phyloP scores from a whole-genome alignment of 2,888 invertebrate genomes.

The Nomada flava region DNA sequence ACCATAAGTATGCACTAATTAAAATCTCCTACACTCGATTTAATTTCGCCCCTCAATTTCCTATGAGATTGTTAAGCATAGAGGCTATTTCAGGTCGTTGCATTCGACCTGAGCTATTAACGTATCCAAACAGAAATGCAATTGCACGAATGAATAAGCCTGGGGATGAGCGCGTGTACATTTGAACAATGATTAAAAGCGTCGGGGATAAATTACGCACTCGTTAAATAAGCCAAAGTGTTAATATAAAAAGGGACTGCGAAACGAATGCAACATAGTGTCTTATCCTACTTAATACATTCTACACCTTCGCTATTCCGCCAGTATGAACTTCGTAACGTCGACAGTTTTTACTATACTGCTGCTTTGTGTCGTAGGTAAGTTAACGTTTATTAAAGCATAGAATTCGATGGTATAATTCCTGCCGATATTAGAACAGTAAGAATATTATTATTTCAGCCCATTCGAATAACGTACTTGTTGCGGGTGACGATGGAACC shows the following conservation, averaged over 20 bases:
- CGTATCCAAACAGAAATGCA: too few relatives aligned
- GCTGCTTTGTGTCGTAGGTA: background rate
- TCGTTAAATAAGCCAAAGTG: background rate
- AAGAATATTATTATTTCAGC: background rate
- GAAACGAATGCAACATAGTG: background rate
- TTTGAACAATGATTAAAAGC: conserved; percentile 14
- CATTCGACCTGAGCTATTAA: background rate
- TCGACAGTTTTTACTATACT: background rate
- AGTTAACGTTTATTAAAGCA: background rate
- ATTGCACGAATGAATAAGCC: background rate
- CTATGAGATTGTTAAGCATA: too few relatives aligned
- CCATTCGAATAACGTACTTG: background rate
- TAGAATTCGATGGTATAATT: background rate
- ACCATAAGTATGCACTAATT: too few relatives aligned
- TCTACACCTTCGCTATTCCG: too few relatives aligned
- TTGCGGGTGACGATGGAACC: background rate
- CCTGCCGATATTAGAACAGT: background rate
- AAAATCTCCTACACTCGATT: too few relatives aligned
- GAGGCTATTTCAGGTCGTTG: background rate
- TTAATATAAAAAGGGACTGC: conserved; percentile 15
- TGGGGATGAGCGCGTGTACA: background rate
- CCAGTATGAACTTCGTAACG: background rate
- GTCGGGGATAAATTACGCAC: background rate
- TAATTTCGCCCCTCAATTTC: too few relatives aligned
- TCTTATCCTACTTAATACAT: background rate